phyloP scores from a whole-genome alignment of 2,888 invertebrate genomes.

The Arctia plantaginis region DNA sequence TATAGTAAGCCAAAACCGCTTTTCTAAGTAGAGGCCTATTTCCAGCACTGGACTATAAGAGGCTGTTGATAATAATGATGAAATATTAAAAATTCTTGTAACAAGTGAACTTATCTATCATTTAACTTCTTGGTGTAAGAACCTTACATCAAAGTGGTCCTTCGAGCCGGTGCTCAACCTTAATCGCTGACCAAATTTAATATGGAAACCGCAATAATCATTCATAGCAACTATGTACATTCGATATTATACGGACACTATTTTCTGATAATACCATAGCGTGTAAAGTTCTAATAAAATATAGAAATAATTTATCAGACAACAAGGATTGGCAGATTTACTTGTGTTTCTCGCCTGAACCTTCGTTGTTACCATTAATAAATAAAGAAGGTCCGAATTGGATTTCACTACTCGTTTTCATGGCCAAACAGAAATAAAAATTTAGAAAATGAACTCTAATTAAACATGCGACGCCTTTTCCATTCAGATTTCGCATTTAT shows the following conservation, averaged over 20 bases:
- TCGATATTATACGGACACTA: not conserved
- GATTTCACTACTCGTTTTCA: constrained; percentile 12
- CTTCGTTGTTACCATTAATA: constrained; percentile 24
- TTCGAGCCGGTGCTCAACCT: too few species aligned
- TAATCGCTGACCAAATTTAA: too few species aligned
- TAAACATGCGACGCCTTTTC: constrained; percentile 27
- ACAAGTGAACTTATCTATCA: too few species aligned
- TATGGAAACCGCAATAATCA: too few species aligned
- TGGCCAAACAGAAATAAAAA: constrained; percentile 15
- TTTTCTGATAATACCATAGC: not conserved
- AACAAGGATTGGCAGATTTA: constrained; percentile 4
- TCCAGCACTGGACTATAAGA: too few species aligned
- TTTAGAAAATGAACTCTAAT: constrained; percentile 28
- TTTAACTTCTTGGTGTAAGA: too few species aligned
- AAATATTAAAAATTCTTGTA: too few species aligned
- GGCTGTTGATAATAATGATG: too few species aligned
- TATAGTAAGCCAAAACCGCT: too few species aligned
- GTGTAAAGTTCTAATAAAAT: not conserved
- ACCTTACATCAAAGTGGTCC: too few species aligned
- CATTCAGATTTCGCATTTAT: constrained; percentile 32
- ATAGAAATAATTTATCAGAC: constrained; percentile 1
- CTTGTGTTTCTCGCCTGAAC: not conserved
- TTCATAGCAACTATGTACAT: not conserved
- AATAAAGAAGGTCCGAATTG: constrained; percentile 25
- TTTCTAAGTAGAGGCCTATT: too few species aligned